Evolutionary conservation across 2,113 vertebrate genomes (phyloP).

Genomic region (Phylloscopus trochiloides): DNA sequence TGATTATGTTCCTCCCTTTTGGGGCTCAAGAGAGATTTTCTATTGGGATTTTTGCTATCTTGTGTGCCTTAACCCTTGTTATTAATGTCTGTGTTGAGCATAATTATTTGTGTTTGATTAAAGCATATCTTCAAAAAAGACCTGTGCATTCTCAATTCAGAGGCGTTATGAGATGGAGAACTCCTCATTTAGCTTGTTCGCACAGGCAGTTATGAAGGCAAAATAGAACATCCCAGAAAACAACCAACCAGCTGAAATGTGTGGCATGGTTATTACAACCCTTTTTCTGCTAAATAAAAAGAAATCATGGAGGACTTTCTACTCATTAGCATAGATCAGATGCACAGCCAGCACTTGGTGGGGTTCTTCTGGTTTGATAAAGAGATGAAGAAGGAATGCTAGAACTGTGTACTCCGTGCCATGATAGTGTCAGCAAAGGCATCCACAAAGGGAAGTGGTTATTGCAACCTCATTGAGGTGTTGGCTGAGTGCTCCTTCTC

Average conservation of each 20-base stretch:
- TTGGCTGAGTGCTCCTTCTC: not conserved
- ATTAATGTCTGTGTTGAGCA: not conserved
- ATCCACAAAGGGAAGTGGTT: not conserved
- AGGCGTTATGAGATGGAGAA: not conserved
- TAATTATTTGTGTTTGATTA: not conserved
- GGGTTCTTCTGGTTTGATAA: not conserved
- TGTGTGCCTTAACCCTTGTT: not conserved
- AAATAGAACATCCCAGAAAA: not conserved
- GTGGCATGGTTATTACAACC: not conserved
- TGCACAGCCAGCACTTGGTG: not conserved
- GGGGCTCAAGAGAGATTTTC: not conserved
- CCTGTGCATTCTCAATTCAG: not conserved
- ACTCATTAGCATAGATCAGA: not conserved
- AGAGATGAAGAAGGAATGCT: not conserved
- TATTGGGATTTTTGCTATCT: not conserved
- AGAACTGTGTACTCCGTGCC: fast-evolving
- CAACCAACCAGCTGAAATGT: not conserved
- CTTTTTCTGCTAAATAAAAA: not conserved
- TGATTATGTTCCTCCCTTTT: not conserved
- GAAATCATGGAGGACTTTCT: not conserved
- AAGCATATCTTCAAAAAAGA: not conserved
- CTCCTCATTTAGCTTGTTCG: not conserved
- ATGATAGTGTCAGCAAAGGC: not conserved
- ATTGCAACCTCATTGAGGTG: not conserved
- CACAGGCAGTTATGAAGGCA: not conserved